These are phyloP conservation scores for Eubucco bourcierii DNA, from an alignment of 2,113 vertebrate genomes.

Conservation along the genomic window DNA sequence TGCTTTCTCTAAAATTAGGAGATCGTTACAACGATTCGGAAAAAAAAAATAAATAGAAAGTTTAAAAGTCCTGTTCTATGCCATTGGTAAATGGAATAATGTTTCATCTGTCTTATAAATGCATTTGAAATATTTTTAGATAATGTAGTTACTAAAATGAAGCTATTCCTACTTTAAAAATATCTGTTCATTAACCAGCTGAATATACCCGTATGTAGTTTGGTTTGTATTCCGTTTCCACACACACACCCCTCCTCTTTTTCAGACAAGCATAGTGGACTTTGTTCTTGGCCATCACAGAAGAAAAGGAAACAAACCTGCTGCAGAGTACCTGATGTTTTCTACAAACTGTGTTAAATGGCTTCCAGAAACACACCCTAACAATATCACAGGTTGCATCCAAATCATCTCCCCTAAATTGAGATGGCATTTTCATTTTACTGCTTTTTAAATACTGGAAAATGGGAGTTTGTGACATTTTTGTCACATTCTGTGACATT, in stretches of 20 bases:
- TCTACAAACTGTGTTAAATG: neutral
- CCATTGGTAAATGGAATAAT: neutral
- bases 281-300: neutral
- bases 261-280: neutral
- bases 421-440: neutral
- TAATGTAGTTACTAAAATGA: neutral
- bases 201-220: neutral
- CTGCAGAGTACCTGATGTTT: neutral
- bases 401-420: neutral
- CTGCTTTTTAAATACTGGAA: neutral
- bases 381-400: conserved; percentile 5
- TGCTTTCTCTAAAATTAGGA: neutral
- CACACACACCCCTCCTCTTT: neutral
- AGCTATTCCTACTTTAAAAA: neutral
- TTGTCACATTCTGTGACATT: neutral
- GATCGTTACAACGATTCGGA: neutral
- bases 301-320: neutral
- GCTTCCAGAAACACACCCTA: conserved; percentile 1
- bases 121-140: neutral
- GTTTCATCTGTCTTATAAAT: neutral
- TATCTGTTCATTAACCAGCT: neutral
- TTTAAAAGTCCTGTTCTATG: neutral
- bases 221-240: neutral
- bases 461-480: neutral
- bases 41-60: neutral